phyloP scores from a whole-genome alignment of 2,888 invertebrate genomes.

The Pseudococcus jackbeardsleyi region DNA sequence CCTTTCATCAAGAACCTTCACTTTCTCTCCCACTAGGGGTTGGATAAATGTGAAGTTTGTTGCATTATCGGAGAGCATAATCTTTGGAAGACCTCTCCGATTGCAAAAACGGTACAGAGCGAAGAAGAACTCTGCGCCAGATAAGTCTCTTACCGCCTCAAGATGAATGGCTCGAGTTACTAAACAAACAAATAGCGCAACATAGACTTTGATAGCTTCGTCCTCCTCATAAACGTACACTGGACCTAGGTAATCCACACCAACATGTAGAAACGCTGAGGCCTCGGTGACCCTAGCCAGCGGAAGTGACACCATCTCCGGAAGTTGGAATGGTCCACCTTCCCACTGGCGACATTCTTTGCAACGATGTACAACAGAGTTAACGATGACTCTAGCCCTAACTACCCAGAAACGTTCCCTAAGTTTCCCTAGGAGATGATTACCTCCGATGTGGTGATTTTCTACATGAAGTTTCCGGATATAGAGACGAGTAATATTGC shows the following conservation, averaged over 20 bases:
- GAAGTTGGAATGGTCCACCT: background rate
- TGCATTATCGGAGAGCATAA: conserved; percentile 15
- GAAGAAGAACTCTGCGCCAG: background rate
- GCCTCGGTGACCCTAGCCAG: background rate
- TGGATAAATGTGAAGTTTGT: conserved; percentile 15
- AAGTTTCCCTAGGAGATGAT: background rate
- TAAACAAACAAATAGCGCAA: conserved; percentile 1
- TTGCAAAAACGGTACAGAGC: background rate
- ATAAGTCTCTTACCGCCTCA: background rate
- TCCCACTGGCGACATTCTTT: background rate
- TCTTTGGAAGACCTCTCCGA: background rate
- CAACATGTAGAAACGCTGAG: no score
- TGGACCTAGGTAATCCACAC: no score
- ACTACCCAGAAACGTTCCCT: background rate
- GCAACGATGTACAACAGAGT: background rate
- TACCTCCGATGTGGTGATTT: background rate
- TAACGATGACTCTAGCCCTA: background rate
- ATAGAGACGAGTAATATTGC: background rate
- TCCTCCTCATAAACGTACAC: no score
- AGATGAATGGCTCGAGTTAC: conserved; percentile 36
- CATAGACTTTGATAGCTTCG: conserved; percentile 3
- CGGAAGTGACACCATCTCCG: background rate
- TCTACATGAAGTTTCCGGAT: background rate
- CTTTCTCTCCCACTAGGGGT: conserved; percentile 3
- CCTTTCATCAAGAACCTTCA: background rate